phyloP scores from a whole-genome alignment of 2,888 invertebrate genomes.

The Drosophila prolongata region DNA sequence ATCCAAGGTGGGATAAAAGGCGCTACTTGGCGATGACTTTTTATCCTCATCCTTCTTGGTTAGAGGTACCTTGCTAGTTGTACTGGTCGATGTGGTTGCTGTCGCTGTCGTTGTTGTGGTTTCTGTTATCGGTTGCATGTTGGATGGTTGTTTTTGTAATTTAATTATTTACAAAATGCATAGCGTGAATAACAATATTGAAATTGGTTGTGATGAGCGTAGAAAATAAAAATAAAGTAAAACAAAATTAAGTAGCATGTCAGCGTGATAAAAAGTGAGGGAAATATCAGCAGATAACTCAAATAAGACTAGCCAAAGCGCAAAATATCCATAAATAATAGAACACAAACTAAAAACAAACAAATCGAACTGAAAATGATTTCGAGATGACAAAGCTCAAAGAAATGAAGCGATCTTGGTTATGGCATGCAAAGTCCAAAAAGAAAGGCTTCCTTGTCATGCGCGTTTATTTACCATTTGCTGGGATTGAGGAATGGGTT shows the following conservation, averaged over 20 bases:
- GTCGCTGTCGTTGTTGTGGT: constrained; percentile 51
- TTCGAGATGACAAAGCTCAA: constrained; percentile 19
- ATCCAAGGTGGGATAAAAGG: constrained; percentile 84
- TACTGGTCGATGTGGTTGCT: constrained; percentile 47
- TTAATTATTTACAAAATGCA: constrained; percentile 80
- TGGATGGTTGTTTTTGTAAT: constrained; percentile 60
- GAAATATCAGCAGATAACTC: constrained; percentile 21
- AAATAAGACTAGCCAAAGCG: constrained; percentile 55
- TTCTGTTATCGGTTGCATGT: constrained; percentile 73
- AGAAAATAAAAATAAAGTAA: constrained; percentile 54
- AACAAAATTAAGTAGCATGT: constrained; percentile 49
- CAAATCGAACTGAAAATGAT: constrained; percentile 7
- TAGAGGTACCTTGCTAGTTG: constrained; percentile 43
- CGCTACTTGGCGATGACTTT: constrained; percentile 62
- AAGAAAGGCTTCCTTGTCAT: constrained; percentile 13
- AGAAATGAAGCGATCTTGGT: constrained; percentile 17
- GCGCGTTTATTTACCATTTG: constrained; percentile 72
- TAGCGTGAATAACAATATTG: constrained; percentile 66
- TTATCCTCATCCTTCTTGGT: constrained; percentile 60
- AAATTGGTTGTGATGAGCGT: constrained; percentile 53
- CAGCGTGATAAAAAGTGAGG: constrained; percentile 39
- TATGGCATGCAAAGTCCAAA: constrained; percentile 43
- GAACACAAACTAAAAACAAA: constrained; percentile 1
- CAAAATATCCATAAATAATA: constrained; percentile 17
- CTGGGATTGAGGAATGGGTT: constrained; percentile 18